A percentile compares a stretch with the other conserved stretches of the same genome.
These are phyloP conservation scores for Agonopterix heracliana DNA, from an alignment of 2,888 invertebrate genomes.

Conservation along the genomic window DNA sequence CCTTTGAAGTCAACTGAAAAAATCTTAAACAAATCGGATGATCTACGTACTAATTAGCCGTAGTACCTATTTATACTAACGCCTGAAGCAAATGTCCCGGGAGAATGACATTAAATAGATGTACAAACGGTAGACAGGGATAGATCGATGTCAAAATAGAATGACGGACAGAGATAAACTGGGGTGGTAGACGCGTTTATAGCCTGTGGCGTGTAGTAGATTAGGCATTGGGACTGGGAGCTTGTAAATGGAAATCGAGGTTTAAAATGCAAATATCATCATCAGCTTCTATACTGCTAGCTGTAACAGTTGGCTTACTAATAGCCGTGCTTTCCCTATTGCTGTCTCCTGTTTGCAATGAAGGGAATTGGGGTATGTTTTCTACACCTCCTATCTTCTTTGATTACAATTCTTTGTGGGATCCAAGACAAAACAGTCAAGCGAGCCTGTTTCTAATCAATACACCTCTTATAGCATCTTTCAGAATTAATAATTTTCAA, in stretches of 20 bases:
- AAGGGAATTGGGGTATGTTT: too few species aligned
- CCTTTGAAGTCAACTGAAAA: constrained; percentile 35
- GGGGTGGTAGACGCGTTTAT: constrained; percentile 21
- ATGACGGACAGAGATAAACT: constrained; percentile 35
- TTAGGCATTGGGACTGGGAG: constrained; percentile 26
- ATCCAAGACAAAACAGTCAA: too few species aligned
- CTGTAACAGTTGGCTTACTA: too few species aligned
- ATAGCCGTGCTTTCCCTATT: too few species aligned
- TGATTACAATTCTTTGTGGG: too few species aligned
- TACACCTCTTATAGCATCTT: too few species aligned
- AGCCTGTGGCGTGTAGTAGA: constrained; percentile 29
- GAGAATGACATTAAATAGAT: constrained; percentile 15
- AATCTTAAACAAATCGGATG: constrained; percentile 28
- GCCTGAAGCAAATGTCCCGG: constrained; percentile 2
- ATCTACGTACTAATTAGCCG: constrained; percentile 43
- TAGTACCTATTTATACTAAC: constrained; percentile 35
- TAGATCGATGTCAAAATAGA: constrained; percentile 32
- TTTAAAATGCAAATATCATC: background rate
- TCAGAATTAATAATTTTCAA: too few species aligned
- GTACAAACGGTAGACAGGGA: constrained; percentile 30
- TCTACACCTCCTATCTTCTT: too few species aligned
- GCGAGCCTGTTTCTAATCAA: too few species aligned
- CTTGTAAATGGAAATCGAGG: background rate
- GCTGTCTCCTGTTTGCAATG: too few species aligned
- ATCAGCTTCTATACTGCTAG: too few species aligned